Conservation (phyloP, 2,888 invertebrate genomes). For the Ophion slaviceki region DNA sequence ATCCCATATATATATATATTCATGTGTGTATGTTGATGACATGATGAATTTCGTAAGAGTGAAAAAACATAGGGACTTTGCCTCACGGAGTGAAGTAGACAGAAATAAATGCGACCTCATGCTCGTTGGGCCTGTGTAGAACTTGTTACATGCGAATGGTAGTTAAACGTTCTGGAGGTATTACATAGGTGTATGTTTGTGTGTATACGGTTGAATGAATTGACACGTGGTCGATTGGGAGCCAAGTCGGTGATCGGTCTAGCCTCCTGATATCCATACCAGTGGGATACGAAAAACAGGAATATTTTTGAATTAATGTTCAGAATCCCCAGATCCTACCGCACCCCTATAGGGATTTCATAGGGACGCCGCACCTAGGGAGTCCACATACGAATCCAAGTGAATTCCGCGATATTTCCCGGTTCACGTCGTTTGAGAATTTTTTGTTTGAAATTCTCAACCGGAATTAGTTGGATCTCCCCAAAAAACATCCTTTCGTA, state of each 20-base stretch:
- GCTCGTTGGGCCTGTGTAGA: conserved; percentile 45
- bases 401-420: too few species aligned
- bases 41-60: conserved; percentile 50
- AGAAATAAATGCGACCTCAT: conserved; percentile 55
- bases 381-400: too few species aligned
- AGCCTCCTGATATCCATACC: background rate
- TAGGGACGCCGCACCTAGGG: too few species aligned
- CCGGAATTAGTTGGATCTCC: too few species aligned
- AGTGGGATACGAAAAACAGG: background rate
- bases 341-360: too few species aligned
- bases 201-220: conserved; percentile 36
- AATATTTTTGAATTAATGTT: too few species aligned
- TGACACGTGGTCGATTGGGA: conserved; percentile 39
- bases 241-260: background rate
- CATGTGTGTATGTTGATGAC: too few species aligned
- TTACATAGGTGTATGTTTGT: conserved; percentile 38
- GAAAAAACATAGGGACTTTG: conserved; percentile 49
- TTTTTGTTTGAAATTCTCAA: too few species aligned
- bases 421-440: too few species aligned
- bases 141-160: conserved; percentile 47
- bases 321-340: too few species aligned
- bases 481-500: too few species aligned
- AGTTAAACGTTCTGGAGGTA: conserved; percentile 20
- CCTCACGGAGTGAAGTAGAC: conserved; percentile 42
- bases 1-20: too few species aligned